Percentiles rank a stretch among this genome's conserved stretches.
Conservation (phyloP, 2,797 vertebrate species). For the Meda fulgida region DNA sequence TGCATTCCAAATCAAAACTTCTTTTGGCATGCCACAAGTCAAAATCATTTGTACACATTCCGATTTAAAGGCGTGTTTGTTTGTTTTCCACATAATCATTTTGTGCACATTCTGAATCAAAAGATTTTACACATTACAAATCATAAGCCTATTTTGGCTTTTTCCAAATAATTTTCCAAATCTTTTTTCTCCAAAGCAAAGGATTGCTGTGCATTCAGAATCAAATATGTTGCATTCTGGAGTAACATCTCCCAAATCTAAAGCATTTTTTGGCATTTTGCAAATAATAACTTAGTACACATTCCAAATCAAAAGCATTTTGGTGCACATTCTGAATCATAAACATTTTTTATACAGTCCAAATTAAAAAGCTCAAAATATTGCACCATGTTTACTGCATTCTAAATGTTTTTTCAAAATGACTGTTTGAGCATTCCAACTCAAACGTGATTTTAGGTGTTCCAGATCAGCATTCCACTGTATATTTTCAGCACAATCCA, state of each 20-base stretch:
- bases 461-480: neutral
- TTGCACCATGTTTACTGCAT: neutral
- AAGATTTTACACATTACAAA: neutral
- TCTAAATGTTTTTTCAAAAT: neutral
- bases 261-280: too few relatives aligned
- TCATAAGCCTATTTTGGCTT: neutral
- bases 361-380: neutral
- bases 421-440: neutral
- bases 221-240: too few relatives aligned
- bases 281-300: neutral
- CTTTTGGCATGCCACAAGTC: too few relatives aligned
- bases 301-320: neutral
- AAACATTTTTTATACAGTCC: neutral
- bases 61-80: neutral
- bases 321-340: neutral
- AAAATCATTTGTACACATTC: too few relatives aligned
- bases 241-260: too few relatives aligned
- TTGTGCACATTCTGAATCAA: neutral
- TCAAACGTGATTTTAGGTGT: neutral
- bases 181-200: too few relatives aligned
- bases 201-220: too few relatives aligned
- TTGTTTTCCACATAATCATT: neutral
- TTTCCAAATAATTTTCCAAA: too few relatives aligned
- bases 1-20: neutral
- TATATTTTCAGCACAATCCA: too few relatives aligned